Percentiles rank a stretch among this genome's conserved stretches.
phyloP scores from a whole-genome alignment of 2,888 invertebrate genomes.

The Melanostoma mellinum region DNA sequence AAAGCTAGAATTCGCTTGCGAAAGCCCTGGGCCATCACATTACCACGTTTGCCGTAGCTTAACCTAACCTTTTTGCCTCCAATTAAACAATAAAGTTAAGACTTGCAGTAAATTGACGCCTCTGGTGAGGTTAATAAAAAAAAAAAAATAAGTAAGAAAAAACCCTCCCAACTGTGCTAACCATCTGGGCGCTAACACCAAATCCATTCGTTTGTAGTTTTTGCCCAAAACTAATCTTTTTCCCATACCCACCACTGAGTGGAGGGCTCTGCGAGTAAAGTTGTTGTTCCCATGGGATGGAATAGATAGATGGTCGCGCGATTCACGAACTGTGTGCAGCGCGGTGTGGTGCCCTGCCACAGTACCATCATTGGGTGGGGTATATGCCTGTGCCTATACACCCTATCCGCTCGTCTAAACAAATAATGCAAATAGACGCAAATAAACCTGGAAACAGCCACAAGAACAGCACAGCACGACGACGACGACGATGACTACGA shows the following conservation, averaged over 20 bases:
- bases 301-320: constrained; percentile 51
- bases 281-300: constrained; percentile 69
- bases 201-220: constrained; percentile 50
- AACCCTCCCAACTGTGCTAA: constrained; percentile 16
- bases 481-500: constrained; percentile 22
- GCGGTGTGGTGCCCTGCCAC: constrained; percentile 38
- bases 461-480: constrained; percentile 48
- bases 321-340: constrained; percentile 57
- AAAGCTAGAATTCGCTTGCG: too few species aligned
- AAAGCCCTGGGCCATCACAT: too few species aligned
- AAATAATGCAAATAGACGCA: constrained; percentile 73
- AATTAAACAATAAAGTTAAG: constrained; percentile 42
- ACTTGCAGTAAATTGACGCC: constrained; percentile 7
- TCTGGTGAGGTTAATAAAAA: not conserved
- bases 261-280: constrained; percentile 38
- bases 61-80: not conserved
- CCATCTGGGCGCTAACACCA: constrained; percentile 53
- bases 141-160: not conserved
- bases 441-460: constrained; percentile 63
- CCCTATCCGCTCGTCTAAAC: constrained; percentile 60
- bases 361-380: constrained; percentile 61
- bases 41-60: not conserved
- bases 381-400: constrained; percentile 23
- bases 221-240: constrained; percentile 64
- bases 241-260: constrained; percentile 48